Percentiles rank a stretch among this genome's conserved stretches.
phyloP scores from a whole-genome alignment of 1,140 invertebrate genomes.

The Nasonia vitripennis region DNA sequence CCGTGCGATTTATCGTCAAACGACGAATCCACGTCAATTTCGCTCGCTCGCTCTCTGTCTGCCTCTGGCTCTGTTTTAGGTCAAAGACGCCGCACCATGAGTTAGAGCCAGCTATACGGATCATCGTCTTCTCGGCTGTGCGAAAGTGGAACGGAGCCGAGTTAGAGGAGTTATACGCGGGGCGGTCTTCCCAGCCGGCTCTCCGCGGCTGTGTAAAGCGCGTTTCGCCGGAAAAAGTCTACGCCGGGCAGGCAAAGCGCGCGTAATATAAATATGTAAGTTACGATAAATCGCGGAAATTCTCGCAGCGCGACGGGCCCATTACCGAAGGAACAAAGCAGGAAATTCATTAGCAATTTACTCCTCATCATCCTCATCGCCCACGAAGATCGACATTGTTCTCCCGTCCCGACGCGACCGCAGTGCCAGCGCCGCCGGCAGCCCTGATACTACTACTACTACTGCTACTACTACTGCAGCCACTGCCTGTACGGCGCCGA shows the following conservation, averaged over 20 bases:
- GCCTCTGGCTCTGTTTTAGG: not conserved
- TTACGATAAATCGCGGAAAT: too few species aligned
- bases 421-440: not conserved
- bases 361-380: not conserved
- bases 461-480: not conserved
- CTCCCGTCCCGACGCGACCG: not conserved
- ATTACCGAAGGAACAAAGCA: not conserved
- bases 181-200: too few species aligned
- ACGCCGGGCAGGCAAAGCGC: too few species aligned
- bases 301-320: too few species aligned
- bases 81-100: constrained; percentile 10
- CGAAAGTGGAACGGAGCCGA: not conserved
- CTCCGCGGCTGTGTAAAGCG: too few species aligned
- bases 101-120: not conserved
- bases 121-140: not conserved
- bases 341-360: constrained; percentile 12
- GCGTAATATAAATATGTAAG: too few species aligned
- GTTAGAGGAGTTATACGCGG: not conserved
- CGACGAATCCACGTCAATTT: constrained; percentile 17
- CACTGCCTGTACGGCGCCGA: not conserved
- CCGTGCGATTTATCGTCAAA: constrained; percentile 18
- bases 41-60: not conserved
- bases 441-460: not conserved
- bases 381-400: constrained; percentile 30
- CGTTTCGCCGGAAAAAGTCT: too few species aligned